Percentiles rank a stretch among this genome's conserved stretches.
Conservation (phyloP, 2,888 invertebrate genomes). For the Oscheius sp. region DNA sequence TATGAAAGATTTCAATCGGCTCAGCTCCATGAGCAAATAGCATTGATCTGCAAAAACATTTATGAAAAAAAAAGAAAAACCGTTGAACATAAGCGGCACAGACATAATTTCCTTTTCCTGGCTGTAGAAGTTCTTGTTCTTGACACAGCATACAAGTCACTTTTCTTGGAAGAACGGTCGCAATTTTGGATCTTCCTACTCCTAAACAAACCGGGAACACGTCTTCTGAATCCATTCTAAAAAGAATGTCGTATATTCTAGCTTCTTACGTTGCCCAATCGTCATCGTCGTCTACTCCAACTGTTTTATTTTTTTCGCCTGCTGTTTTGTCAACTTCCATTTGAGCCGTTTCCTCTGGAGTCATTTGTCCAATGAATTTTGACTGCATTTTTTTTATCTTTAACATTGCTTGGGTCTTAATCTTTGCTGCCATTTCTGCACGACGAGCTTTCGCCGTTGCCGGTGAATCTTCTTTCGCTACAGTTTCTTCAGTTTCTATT, state of each 20-base stretch:
- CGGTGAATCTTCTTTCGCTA: constrained; percentile 11
- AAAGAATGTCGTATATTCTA: background rate
- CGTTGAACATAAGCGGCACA: constrained; percentile 66
- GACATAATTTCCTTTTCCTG: constrained; percentile 57
- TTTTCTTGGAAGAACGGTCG: constrained; percentile 5
- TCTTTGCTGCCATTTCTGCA: constrained; percentile 56
- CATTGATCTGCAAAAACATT: constrained; percentile 56
- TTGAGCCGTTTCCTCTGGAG: constrained; percentile 7
- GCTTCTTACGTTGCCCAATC: constrained; percentile 38
- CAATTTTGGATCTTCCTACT: constrained; percentile 38
- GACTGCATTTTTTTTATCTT: constrained; percentile 49
- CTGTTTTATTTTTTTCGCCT: constrained; percentile 14
- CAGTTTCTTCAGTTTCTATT: background rate
- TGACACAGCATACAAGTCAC: constrained; percentile 67
- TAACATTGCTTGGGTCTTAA: constrained; percentile 57
- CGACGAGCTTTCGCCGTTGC: constrained; percentile 43
- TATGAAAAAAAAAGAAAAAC: constrained; percentile 32
- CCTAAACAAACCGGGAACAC: constrained; percentile 66
- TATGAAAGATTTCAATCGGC: background rate
- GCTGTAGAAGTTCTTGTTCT: constrained; percentile 59
- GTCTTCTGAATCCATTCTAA: constrained; percentile 14
- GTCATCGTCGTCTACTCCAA: constrained; percentile 42
- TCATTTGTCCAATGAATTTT: constrained; percentile 42
- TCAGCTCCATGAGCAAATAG: constrained; percentile 53
- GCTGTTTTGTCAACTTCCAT: constrained; percentile 8